Base-by-base conservation (phyloP, 2,888 invertebrate genomes). In the Allophyes oxyacanthae region DNA sequence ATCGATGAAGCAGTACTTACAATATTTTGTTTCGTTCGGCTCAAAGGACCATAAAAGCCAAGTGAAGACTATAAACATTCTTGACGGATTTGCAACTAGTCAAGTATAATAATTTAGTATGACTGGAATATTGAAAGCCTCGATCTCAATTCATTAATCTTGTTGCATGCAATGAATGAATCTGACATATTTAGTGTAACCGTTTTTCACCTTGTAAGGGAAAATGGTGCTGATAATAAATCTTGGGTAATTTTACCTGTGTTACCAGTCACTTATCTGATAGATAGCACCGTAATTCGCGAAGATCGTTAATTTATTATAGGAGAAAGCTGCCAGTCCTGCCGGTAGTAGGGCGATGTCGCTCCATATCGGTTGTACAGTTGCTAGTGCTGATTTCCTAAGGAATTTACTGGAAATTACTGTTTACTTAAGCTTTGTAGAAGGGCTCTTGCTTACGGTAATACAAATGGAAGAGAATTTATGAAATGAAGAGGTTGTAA, bases 271-370 rank as follows among this genome's bases (percentile, higher is more conserved):
- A 56, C 30, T 55, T 61, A 64, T 50, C 58, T 63, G 58, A 71
- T 66, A 67, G 68, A 70, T 68, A 20, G 45, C 25, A 60, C 45
- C 45, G 59, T 64, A 70, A 65, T 65, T 58, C 59, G 45, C 28
- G 40, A 41, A 49, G 56, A 43, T 43, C 28, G 64, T 58, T 68
- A 61, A 77, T 72, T 65, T 76, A 76, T 74, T 63, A 56, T 58
- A 64, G 54, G 81, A 80, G 85, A 86, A 86, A 86, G 83, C 80
- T 67, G 54, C 66, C 71, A 56, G 70, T 66, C 63, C 65, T 49
- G 61, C 14, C 45, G 50, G 55, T 71, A 67, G 59, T 74, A 69
- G 61, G 42, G 69, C 64, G 61, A 71, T 84, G 77, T 85, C 85
- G 81, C 85, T 78, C 86, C 85, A 84, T 83, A 83, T 82, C 70